Percentiles rank a stretch among this genome's conserved stretches.
Evolutionary conservation across 2,888 invertebrate species (phyloP).

Genomic region (Lysandra coridon): DNA sequence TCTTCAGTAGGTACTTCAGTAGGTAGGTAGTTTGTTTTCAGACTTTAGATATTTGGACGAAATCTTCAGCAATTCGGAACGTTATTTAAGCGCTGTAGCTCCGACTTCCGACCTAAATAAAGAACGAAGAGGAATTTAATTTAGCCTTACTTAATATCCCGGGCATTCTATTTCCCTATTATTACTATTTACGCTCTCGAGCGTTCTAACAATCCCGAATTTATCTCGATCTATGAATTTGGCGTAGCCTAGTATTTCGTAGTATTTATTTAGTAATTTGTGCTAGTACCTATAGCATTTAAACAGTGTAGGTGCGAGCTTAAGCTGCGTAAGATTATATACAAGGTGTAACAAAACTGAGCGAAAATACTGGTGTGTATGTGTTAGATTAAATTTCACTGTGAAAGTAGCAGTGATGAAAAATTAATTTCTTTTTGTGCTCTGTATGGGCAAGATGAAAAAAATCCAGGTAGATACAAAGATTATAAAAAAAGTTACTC

Average conservation of each 20-base stretch:
- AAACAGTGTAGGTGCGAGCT: too few species aligned
- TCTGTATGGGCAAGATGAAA: too few species aligned
- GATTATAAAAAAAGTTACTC: too few species aligned
- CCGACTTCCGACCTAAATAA: constrained; percentile 53
- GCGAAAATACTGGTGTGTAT: too few species aligned
- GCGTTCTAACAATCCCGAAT: background rate
- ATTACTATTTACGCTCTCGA: constrained; percentile 38
- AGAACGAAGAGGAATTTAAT: constrained; percentile 65
- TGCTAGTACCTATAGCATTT: too few species aligned
- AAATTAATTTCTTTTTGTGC: too few species aligned
- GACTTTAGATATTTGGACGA: background rate
- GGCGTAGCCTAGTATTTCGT: background rate
- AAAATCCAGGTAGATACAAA: too few species aligned
- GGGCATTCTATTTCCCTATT: constrained; percentile 61
- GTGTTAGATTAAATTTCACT: too few species aligned
- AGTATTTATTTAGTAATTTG: too few species aligned
- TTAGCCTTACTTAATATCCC: constrained; percentile 69
- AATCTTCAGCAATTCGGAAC: background rate
- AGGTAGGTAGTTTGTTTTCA: background rate
- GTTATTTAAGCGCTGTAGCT: constrained; percentile 31
- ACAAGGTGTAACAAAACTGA: too few species aligned
- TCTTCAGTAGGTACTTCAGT: background rate
- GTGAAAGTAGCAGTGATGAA: too few species aligned
- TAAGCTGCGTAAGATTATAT: too few species aligned
- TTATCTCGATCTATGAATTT: constrained; percentile 26